Percentiles rank a stretch among this genome's conserved stretches.
Evolutionary conservation across 2,888 invertebrate genomes (phyloP).

Genomic region (Apomyelois bistriatella): DNA sequence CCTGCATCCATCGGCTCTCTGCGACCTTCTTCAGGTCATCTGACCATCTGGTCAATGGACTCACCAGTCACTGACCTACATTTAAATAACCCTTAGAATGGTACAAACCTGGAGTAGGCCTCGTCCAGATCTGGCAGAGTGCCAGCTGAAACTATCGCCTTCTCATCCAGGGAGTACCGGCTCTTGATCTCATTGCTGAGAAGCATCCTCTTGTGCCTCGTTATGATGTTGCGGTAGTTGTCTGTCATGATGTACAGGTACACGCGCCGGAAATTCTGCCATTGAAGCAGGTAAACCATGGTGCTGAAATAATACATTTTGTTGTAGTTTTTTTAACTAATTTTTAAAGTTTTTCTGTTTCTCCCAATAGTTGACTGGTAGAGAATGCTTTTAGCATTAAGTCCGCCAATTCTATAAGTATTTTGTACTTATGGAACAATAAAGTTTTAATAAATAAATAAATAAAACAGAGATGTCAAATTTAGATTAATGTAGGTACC

Average conservation of each 20-base stretch:
- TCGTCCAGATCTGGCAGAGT: constrained; percentile 94
- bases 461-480: too few relatives aligned
- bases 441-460: too few relatives aligned
- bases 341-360: too few relatives aligned
- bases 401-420: too few relatives aligned
- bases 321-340: not conserved
- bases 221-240: constrained; percentile 92
- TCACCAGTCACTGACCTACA: too few relatives aligned
- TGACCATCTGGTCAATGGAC: too few relatives aligned
- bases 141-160: constrained; percentile 91
- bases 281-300: constrained; percentile 89
- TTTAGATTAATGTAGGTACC: too few relatives aligned
- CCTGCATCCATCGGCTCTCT: too few relatives aligned
- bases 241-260: constrained; percentile 97
- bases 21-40: too few relatives aligned
- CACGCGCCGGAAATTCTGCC: constrained; percentile 93
- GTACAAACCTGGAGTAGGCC: constrained; percentile 85
- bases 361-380: too few relatives aligned
- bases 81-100: not conserved
- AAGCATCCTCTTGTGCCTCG: constrained; percentile 88
- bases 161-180: constrained; percentile 85
- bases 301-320: constrained; percentile 76
- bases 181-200: constrained; percentile 86
- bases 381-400: too few relatives aligned
- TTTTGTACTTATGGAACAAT: too few relatives aligned